Percentiles rank a stretch among this genome's conserved stretches.
Conservation (phyloP, 2,888 invertebrate species). For the Synergus itoensis region DNA sequence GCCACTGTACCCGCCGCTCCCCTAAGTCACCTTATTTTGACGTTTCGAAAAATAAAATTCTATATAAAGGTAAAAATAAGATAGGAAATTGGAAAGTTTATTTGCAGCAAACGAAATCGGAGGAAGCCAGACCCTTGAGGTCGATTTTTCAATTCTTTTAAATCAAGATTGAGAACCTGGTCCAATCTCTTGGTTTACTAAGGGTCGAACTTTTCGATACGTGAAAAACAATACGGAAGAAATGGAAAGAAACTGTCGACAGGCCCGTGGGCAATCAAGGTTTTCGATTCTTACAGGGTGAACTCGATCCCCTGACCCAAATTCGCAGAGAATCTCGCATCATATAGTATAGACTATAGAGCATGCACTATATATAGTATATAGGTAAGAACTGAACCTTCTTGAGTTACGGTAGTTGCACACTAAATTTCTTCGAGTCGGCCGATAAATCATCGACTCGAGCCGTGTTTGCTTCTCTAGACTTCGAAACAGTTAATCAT, state of each 20-base stretch:
- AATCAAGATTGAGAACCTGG: slow-evolving; percentile 47
- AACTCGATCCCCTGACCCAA: slow-evolving; percentile 39
- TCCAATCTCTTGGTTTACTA: slow-evolving; percentile 50
- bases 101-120: background rate
- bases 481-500: slow-evolving; percentile 31
- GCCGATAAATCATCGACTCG: slow-evolving; percentile 24
- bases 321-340: slow-evolving; percentile 14
- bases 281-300: slow-evolving; percentile 40
- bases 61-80: background rate
- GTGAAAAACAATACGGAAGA: slow-evolving; percentile 50
- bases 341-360: background rate
- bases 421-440: slow-evolving; percentile 25
- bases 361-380: background rate
- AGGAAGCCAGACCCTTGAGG: background rate
- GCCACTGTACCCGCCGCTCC: too few species aligned
- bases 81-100: slow-evolving; percentile 2
- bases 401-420: slow-evolving; percentile 3
- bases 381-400: too few species aligned
- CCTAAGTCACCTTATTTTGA: too few species aligned
- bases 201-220: slow-evolving; percentile 46
- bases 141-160: slow-evolving; percentile 55
- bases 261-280: slow-evolving; percentile 47
- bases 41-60: background rate
- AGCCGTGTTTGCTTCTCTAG: slow-evolving; percentile 3
- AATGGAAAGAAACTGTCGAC: slow-evolving; percentile 42